Percentiles rank a stretch among this genome's conserved stretches.
Evolutionary conservation across 2,888 invertebrate genomes (phyloP).

Genomic region (Dendrolimus houi): DNA sequence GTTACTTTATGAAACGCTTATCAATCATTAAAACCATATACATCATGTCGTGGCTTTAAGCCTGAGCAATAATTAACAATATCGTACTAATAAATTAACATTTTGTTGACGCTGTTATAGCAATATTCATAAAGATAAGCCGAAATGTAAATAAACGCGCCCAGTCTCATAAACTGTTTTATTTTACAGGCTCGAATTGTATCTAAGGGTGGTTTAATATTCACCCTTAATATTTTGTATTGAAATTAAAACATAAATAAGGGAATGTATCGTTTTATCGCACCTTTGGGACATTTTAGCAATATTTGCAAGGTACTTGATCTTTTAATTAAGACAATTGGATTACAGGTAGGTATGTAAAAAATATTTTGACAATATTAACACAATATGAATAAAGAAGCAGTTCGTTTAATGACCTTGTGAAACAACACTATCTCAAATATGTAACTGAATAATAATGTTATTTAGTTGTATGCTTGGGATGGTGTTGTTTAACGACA

Average conservation of each 20-base stretch:
- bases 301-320: not conserved
- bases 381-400: no score
- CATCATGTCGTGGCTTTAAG: no score
- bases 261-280: not conserved
- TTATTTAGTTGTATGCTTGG: no score
- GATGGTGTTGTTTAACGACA: no score
- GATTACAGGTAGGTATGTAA: no score
- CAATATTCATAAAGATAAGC: not conserved
- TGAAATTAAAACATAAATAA: not conserved
- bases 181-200: slow-evolving; percentile 20
- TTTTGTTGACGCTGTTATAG: not conserved
- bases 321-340: no score
- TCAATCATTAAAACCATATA: no score
- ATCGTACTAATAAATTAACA: not conserved
- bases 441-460: no score
- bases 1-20: no score
- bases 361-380: no score
- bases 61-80: not conserved
- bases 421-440: no score
- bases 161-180: slow-evolving; percentile 32
- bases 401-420: no score
- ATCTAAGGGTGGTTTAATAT: not conserved
- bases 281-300: not conserved
- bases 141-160: slow-evolving; percentile 19
- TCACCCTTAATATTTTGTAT: not conserved